Evolutionary conservation across 2,888 invertebrate species (phyloP).

Genomic region (Parelbella ahira): DNA sequence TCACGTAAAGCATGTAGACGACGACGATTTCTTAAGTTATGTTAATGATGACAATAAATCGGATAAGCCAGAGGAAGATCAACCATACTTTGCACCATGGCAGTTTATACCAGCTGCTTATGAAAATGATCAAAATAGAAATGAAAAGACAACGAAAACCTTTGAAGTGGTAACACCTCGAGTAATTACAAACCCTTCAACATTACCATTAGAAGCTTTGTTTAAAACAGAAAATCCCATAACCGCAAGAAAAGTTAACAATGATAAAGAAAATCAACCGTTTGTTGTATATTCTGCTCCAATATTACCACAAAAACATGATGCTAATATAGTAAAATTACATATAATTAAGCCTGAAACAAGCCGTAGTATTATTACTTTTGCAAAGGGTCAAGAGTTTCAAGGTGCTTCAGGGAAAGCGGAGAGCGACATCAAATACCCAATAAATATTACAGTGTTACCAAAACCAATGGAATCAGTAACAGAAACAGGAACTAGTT

Average conservation of each 20-base stretch:
- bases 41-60: conserved; percentile 62
- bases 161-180: conserved; percentile 66
- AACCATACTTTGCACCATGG: conserved; percentile 49
- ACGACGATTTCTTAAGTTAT: conserved; percentile 62
- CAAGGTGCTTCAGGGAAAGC: conserved; percentile 49
- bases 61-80: conserved; percentile 44
- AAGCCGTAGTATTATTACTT: conserved; percentile 57
- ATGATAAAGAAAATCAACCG: conserved; percentile 51
- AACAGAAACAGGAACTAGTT: conserved; percentile 31
- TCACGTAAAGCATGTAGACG: conserved; percentile 46
- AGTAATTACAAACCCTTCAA: conserved; percentile 79
- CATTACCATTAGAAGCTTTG: conserved; percentile 84
- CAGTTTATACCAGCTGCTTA: conserved; percentile 75
- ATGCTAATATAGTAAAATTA: conserved; percentile 53
- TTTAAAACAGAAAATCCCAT: conserved; percentile 80
- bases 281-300: conserved; percentile 73
- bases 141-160: conserved; percentile 47
- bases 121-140: conserved; percentile 56
- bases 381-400: conserved; percentile 65
- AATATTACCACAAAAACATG: conserved; percentile 50
- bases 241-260: conserved; percentile 46
- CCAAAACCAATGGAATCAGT: conserved; percentile 31
- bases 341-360: conserved; percentile 54
- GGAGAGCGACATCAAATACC: conserved; percentile 45
- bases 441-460: conserved; percentile 46